phyloP scores from a whole-genome alignment of 2,113 vertebrate genomes.

The Macroglossus sobrinus region DNA sequence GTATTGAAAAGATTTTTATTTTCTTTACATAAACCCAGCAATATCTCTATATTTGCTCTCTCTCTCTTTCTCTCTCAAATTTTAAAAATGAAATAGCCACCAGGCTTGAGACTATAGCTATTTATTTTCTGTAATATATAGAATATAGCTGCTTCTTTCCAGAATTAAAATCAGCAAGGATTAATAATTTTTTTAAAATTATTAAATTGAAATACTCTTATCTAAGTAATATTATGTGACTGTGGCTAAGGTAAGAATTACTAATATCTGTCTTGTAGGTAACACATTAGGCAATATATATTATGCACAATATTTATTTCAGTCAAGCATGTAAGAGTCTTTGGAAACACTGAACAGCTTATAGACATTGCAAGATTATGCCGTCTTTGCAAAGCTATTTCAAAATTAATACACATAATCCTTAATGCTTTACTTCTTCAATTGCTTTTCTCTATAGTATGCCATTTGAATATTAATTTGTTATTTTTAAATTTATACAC shows the following conservation, averaged over 20 bases:
- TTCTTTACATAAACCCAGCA: neutral
- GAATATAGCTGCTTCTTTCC: conserved; percentile 17
- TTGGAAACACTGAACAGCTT: neutral
- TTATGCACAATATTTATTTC: conserved; percentile 50
- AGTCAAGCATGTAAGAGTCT: neutral
- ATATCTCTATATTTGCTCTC: neutral
- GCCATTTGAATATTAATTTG: conserved; percentile 7
- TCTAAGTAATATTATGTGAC: conserved; percentile 17
- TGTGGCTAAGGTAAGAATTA: neutral
- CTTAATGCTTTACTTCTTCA: conserved; percentile 6
- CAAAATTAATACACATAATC: neutral
- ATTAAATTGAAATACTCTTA: neutral
- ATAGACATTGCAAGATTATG: neutral
- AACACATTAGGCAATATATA: conserved; percentile 22
- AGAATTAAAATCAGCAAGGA: neutral
- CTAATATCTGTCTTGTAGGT: conserved; percentile 16
- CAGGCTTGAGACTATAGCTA: neutral
- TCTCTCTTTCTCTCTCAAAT: neutral
- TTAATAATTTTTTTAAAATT: neutral
- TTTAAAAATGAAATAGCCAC: conserved; percentile 15
- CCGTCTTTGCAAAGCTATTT: neutral
- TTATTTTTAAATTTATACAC: neutral
- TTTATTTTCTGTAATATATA: conserved; percentile 18
- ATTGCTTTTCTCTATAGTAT: neutral
- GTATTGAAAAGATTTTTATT: neutral